Evolutionary conservation across 2,797 vertebrate species (phyloP), one percentile per base, ranked within the genome.

Genomic region (Rhinogobio ventralis): DNA sequence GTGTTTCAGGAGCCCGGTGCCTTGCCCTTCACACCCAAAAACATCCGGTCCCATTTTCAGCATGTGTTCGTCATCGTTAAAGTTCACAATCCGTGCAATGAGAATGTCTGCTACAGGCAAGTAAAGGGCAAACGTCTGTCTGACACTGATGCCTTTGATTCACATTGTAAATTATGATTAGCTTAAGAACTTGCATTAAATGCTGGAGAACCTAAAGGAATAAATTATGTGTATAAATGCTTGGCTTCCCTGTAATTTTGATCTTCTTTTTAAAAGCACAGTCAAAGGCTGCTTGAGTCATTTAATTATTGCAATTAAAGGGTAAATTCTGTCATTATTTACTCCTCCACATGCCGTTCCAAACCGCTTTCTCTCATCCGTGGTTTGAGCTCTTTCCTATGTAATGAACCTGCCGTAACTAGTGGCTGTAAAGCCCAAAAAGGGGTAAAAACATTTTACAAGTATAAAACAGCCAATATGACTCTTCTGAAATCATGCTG

Each of bases 1-100:
- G 96, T 99, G 90, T 99, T 99, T 94, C 98, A 99, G 95, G 98
- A 99, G 92, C 98, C 98, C 0, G 98, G 98, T 86, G 97, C 98
- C 66, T 96, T 98, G 91, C 97, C 98, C 88, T 99, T 99, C 89
- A 99, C 98, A 84, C 97, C 98, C 42, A 98, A 97, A 95, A 96
- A 95, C 95, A 98, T 99, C 94, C 97, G 98, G 89, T 99, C 98
- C 42, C 98, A 99, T 94, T 99, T 99, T 87, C 98, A 99, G 85
- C 98, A 99, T 85, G 97, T 99, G 81, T 99, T 99, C 92, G 97
- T 99, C 93, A 98, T 99, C 85, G 97, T 99, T 93, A 97, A 96
- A 94, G 98, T 97, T 87, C 97, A 99, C 92, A 98, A 95, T 92
- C 98, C 98, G 17, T 98, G 98, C 93, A 97, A 97, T 33, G 98